These are phyloP conservation scores for Protaetia brevitarsis DNA, from an alignment of 1,140 invertebrate genomes.

Conservation along the genomic window DNA sequence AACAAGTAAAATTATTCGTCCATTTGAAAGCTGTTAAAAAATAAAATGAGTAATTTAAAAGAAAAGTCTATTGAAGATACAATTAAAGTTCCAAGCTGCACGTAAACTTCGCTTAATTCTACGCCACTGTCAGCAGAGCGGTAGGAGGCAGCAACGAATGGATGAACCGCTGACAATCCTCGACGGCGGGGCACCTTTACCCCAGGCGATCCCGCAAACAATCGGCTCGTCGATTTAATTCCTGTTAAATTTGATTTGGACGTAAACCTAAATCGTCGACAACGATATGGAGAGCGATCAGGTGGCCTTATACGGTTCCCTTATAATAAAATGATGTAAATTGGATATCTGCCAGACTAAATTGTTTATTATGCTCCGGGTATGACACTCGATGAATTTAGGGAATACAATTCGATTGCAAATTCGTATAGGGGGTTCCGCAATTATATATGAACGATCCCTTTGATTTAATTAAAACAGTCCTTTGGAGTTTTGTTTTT, in stretches of 20 bases:
- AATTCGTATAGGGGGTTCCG: not conserved
- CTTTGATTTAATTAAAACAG: too few species aligned
- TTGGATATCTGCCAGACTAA: not conserved
- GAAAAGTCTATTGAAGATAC: too few species aligned
- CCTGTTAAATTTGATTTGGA: not conserved
- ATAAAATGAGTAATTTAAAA: too few species aligned
- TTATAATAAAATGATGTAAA: not conserved
- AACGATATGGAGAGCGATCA: not conserved
- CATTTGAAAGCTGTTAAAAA: too few species aligned
- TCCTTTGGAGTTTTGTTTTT: too few species aligned
- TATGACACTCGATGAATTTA: not conserved
- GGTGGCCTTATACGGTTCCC: not conserved
- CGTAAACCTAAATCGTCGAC: not conserved
- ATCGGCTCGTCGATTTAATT: not conserved
- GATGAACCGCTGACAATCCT: too few species aligned
- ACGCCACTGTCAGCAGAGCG: not conserved
- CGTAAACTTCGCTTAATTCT: too few species aligned
- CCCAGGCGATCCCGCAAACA: not conserved
- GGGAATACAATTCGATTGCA: not conserved
- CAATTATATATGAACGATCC: too few species aligned
- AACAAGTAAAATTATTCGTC: too few species aligned
- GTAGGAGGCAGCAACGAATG: too few species aligned
- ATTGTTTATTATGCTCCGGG: not conserved
- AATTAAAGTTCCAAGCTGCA: too few species aligned
- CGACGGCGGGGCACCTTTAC: not conserved